A percentile compares a stretch with the other conserved stretches of the same genome.
Conservation (phyloP, 92 coral and sea anemone genomes). For the Phenganax subtilis region DNA sequence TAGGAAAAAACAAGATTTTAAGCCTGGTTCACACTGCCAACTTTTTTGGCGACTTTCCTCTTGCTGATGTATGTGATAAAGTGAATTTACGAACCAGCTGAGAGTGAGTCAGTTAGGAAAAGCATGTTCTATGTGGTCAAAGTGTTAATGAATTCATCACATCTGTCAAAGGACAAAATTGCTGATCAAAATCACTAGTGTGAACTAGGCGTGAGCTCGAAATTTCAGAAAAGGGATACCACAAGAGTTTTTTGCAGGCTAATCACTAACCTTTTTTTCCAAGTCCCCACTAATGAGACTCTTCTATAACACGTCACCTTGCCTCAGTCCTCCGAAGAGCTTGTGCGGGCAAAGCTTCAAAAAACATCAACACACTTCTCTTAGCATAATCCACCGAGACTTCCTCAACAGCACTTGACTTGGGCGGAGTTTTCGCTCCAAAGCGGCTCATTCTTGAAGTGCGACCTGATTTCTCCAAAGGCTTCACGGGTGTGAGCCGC, state of each 20-base stretch:
- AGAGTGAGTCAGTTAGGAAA: no score
- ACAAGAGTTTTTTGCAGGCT: not conserved
- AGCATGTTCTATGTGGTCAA: no score
- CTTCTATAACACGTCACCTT: slow-evolving; percentile 31
- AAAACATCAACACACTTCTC: slow-evolving; percentile 38
- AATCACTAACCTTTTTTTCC: not conserved
- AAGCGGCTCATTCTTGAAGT: slow-evolving; percentile 22
- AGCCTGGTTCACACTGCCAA: no score
- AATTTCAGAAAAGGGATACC: no score
- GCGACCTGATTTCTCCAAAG: slow-evolving; percentile 12
- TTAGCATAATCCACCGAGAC: not conserved
- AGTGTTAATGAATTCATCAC: no score
- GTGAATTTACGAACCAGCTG: no score
- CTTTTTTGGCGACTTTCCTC: no score
- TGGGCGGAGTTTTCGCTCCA: slow-evolving; percentile 5
- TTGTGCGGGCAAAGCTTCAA: slow-evolving; percentile 24
- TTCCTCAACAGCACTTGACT: not conserved
- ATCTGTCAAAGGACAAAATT: no score
- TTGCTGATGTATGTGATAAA: no score
- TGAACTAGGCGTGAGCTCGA: no score
- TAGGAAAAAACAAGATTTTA: no score
- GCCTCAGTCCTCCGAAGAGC: slow-evolving; percentile 36
- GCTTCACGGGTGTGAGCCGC: slow-evolving; percentile 22
- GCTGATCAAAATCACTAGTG: no score
- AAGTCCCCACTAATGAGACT: not conserved